A percentile compares a stretch with the other conserved stretches of the same genome.
phyloP scores from a whole-genome alignment of 2,888 invertebrate genomes.

The Ceratothoa steindachneri region DNA sequence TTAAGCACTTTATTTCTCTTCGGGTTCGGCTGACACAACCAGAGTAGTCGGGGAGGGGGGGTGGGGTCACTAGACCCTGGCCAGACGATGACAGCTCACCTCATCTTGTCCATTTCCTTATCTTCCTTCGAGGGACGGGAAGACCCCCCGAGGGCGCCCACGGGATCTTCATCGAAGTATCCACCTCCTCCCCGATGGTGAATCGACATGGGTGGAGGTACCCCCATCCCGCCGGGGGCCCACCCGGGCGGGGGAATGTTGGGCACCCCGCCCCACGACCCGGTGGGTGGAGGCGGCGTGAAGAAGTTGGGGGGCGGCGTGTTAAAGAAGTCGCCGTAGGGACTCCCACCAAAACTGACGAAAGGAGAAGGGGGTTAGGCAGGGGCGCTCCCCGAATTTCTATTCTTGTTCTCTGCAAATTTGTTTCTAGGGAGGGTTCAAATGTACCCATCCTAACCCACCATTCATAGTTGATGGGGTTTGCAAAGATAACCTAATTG shows the following conservation, averaged over 20 bases:
- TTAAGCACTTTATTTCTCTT: too few species aligned
- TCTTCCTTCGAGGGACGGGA: conserved; percentile 1
- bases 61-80: too few species aligned
- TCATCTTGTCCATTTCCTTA: neutral
- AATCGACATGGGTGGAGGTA: neutral
- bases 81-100: neutral
- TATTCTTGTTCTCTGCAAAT: too few species aligned
- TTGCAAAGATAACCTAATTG: too few species aligned
- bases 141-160: neutral
- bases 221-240: neutral
- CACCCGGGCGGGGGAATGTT: neutral
- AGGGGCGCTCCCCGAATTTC: too few species aligned
- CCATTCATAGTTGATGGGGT: too few species aligned
- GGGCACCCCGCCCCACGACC: neutral
- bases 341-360: conserved; percentile 2
- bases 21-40: too few species aligned
- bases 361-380: too few species aligned
- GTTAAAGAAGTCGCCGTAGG: neutral
- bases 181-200: neutral
- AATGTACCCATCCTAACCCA: too few species aligned
- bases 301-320: neutral
- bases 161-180: neutral
- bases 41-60: too few species aligned
- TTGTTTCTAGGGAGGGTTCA: too few species aligned
- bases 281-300: neutral